Percentiles rank a stretch among this genome's conserved stretches.
These are phyloP conservation scores for Odontophorus gujanensis DNA, from an alignment of 2,113 vertebrate genomes.

Conservation along the genomic window DNA sequence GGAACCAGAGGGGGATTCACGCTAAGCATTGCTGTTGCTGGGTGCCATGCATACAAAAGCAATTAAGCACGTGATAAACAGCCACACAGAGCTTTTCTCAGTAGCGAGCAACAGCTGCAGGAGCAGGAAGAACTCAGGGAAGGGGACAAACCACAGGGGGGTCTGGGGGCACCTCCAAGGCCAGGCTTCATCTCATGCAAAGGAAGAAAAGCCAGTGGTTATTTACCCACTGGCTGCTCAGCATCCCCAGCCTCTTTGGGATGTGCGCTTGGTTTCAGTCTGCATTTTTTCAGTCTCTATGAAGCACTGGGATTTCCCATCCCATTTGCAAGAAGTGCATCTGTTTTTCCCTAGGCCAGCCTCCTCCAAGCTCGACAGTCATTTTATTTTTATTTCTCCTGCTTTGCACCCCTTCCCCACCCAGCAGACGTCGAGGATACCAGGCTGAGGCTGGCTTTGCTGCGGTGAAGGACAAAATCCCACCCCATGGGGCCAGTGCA, in stretches of 20 bases:
- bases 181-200: rapidly evolving
- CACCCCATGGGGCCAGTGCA: background rate
- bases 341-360: background rate
- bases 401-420: background rate
- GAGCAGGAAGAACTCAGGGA: background rate
- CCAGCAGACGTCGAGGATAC: background rate
- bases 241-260: rapidly evolving
- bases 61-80: background rate
- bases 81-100: background rate
- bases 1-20: background rate
- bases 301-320: background rate
- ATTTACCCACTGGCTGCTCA: rapidly evolving
- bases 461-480: background rate
- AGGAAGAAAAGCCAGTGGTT: background rate
- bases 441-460: background rate
- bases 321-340: rapidly evolving
- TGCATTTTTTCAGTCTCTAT: rapidly evolving
- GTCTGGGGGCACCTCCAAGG: background rate
- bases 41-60: rapidly evolving
- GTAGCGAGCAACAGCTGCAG: background rate
- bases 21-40: rapidly evolving
- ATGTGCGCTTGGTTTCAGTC: rapidly evolving
- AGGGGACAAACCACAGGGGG: rapidly evolving
- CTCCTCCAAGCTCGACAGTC: background rate
- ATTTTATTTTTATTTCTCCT: background rate